Percentiles rank a stretch among this genome's conserved stretches.
phyloP scores from a whole-genome alignment of 2,888 invertebrate species.

The Xylocampa areola region DNA sequence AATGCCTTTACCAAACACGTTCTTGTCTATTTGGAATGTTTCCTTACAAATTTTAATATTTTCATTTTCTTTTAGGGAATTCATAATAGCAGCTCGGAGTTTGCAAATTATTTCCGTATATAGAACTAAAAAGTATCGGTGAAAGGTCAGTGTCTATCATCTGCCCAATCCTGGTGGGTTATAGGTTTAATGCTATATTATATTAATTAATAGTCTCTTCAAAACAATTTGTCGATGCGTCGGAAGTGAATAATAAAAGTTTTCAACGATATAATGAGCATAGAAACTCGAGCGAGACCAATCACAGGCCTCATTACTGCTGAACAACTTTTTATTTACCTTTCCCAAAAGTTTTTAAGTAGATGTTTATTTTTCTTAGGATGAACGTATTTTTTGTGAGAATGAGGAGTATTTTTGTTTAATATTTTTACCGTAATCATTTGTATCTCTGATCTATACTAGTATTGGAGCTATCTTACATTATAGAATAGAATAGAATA shows the following conservation, averaged over 20 bases:
- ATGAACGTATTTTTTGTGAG: conserved; percentile 10
- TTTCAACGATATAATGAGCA: conserved; percentile 32
- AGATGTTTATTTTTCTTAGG: conserved; percentile 27
- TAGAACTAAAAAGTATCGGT: no score
- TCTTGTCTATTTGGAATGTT: no score
- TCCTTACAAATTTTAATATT: no score
- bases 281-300: conserved; percentile 38
- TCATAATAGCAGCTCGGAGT: no score
- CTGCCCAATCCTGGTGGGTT: no score
- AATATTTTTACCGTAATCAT: neutral
- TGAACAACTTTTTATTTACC: conserved; percentile 44
- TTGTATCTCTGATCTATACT: neutral
- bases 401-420: neutral
- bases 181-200: no score
- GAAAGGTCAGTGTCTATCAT: no score
- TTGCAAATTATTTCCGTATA: no score
- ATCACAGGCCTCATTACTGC: conserved; percentile 52
- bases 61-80: no score
- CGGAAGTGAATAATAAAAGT: conserved; percentile 43
- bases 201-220: conserved; percentile 10
- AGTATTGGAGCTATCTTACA: no score
- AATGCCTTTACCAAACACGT: no score
- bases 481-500: no score
- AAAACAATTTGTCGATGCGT: conserved; percentile 37
- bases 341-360: conserved; percentile 34